phyloP scores from a whole-genome alignment of 2,888 invertebrate genomes.

The Endotricha flammealis region DNA sequence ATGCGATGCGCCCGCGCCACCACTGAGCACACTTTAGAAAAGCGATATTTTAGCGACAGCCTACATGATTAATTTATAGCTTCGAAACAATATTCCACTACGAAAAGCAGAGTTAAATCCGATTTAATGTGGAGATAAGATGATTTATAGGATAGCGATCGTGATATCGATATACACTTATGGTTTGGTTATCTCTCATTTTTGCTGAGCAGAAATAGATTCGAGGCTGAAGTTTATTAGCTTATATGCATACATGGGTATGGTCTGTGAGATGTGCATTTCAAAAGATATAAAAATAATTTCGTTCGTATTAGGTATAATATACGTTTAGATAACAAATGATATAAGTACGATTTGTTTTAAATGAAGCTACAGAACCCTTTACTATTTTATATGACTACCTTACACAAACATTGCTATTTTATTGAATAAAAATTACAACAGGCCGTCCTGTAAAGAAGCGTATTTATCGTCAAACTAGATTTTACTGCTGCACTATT shows the following conservation, averaged over 20 bases:
- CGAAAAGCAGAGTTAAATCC: conserved; percentile 52
- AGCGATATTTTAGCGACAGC: conserved; percentile 75
- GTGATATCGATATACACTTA: conserved; percentile 34
- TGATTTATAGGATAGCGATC: conserved; percentile 60
- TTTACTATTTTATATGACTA: neutral
- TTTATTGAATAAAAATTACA: conserved; percentile 24
- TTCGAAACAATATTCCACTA: conserved; percentile 59
- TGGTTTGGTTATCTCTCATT: conserved; percentile 14
- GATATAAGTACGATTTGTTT: too few relatives aligned
- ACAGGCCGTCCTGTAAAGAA: conserved; percentile 24
- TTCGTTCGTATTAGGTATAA: too few relatives aligned
- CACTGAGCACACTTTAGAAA: conserved; percentile 50
- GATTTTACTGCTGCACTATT: conserved; percentile 37
- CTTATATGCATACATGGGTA: too few relatives aligned
- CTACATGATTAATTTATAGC: conserved; percentile 77
- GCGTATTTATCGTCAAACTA: conserved; percentile 29
- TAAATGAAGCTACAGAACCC: too few relatives aligned
- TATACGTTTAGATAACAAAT: too few relatives aligned
- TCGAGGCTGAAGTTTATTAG: too few relatives aligned
- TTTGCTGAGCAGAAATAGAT: too few relatives aligned
- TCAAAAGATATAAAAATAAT: too few relatives aligned
- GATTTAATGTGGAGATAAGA: conserved; percentile 68
- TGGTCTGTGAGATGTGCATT: too few relatives aligned
- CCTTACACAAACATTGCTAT: conserved; percentile 11
- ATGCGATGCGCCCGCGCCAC: conserved; percentile 55